Percentiles rank a stretch among this genome's conserved stretches.
phyloP scores from a whole-genome alignment of 2,888 invertebrate genomes.

The Lydus trimaculatus region DNA sequence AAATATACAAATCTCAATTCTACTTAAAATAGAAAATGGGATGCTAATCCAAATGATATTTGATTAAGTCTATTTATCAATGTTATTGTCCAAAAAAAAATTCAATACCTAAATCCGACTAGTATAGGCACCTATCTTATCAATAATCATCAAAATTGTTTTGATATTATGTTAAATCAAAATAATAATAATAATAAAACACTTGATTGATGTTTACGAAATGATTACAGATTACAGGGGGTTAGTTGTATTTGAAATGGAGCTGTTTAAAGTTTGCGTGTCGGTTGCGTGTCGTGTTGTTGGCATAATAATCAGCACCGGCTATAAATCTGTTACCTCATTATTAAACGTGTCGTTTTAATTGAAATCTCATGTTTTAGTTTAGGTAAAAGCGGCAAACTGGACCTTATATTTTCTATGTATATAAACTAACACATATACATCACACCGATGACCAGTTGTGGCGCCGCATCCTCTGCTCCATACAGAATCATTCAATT shows the following conservation, averaged over 20 bases:
- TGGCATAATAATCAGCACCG: constrained; percentile 50
- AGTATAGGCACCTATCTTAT: constrained; percentile 1
- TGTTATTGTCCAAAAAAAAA: constrained; percentile 30
- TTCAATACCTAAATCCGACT: constrained; percentile 26
- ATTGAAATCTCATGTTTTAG: constrained; percentile 69
- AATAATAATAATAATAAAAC: not conserved
- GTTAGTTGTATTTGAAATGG: constrained; percentile 4
- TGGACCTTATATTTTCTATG: constrained; percentile 34
- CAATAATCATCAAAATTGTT: not conserved
- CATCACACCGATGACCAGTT: constrained; percentile 5
- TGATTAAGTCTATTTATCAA: constrained; percentile 36
- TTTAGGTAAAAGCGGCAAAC: constrained; percentile 51
- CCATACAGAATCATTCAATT: not conserved
- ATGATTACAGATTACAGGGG: constrained; percentile 9
- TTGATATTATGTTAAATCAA: not conserved
- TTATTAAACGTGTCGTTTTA: constrained; percentile 68
- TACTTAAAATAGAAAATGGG: constrained; percentile 32
- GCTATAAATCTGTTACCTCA: constrained; percentile 62
- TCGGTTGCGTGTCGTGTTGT: constrained; percentile 40
- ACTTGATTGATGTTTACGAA: not conserved
- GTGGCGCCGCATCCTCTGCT: constrained; percentile 5
- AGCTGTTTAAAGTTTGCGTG: constrained; percentile 46
- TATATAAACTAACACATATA: not conserved
- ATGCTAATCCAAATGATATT: constrained; percentile 38
- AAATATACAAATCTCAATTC: constrained; percentile 24